Evolutionary conservation across 2,888 invertebrate genomes (phyloP).

Genomic region (Philhelius pedissequus): DNA sequence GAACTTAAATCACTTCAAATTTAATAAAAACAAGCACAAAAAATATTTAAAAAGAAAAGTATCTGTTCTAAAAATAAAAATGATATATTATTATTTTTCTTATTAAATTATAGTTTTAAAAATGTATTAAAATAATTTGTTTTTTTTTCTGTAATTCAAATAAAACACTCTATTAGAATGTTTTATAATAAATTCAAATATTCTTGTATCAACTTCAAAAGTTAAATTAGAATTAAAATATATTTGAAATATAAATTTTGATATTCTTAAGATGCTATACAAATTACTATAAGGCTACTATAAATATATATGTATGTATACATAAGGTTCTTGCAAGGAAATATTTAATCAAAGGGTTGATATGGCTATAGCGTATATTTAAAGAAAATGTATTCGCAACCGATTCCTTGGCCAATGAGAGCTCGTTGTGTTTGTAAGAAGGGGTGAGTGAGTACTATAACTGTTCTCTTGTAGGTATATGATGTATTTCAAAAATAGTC

Average conservation of each 20-base stretch:
- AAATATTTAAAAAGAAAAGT: conserved; percentile 15
- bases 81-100: not conserved
- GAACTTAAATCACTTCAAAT: not conserved
- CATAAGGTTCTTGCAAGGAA: not conserved
- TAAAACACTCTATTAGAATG: not conserved
- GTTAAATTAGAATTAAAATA: conserved; percentile 73
- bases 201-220: conserved; percentile 75
- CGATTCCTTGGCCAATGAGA: conserved; percentile 47
- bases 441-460: not conserved
- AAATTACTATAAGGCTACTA: not conserved
- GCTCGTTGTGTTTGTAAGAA: not conserved
- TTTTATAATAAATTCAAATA: conserved; percentile 51
- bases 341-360: not conserved
- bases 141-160: not conserved
- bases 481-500: not conserved
- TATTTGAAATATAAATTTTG: not conserved
- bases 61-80: conserved; percentile 11
- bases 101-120: not conserved
- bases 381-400: not conserved
- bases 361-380: not conserved
- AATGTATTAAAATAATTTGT: not conserved
- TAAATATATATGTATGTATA: not conserved
- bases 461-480: not conserved
- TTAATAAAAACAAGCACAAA: conserved; percentile 1
- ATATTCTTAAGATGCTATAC: not conserved